Evolutionary conservation across 2,888 invertebrate species (phyloP).

Genomic region (Limenitis camilla): DNA sequence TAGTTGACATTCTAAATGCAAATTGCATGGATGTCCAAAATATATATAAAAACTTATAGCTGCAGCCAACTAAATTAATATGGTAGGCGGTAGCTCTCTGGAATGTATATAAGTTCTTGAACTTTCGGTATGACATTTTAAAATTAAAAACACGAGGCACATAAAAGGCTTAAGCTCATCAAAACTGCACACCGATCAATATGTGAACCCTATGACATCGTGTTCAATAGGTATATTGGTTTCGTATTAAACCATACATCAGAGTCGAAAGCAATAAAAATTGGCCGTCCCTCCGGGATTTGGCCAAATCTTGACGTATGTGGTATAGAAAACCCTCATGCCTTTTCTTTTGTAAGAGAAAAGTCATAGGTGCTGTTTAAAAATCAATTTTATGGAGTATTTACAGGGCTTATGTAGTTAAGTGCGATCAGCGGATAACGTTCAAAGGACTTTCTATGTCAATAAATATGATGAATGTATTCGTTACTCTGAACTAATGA

Average conservation of each 20-base stretch:
- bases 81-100: neutral
- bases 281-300: constrained; percentile 64
- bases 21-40: constrained; percentile 47
- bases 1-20: constrained; percentile 48
- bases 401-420: constrained; percentile 16
- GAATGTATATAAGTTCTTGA: neutral
- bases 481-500: constrained; percentile 33
- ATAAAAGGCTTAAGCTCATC: neutral
- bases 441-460: constrained; percentile 26
- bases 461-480: constrained; percentile 47
- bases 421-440: constrained; percentile 20
- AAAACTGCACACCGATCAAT: constrained; percentile 33
- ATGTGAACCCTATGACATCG: constrained; percentile 48
- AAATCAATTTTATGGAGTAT: constrained; percentile 52
- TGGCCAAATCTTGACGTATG: constrained; percentile 69
- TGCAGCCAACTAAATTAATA: constrained; percentile 23
- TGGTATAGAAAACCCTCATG: constrained; percentile 62
- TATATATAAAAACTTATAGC: constrained; percentile 33
- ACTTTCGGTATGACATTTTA: neutral
- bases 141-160: neutral
- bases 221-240: constrained; percentile 49
- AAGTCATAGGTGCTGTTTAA: constrained; percentile 47
- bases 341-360: constrained; percentile 52
- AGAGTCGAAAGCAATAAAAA: constrained; percentile 68
- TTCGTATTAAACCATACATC: constrained; percentile 63